Evolutionary conservation across 2,113 vertebrate genomes (phyloP).

Genomic region (Platichthys flesus): DNA sequence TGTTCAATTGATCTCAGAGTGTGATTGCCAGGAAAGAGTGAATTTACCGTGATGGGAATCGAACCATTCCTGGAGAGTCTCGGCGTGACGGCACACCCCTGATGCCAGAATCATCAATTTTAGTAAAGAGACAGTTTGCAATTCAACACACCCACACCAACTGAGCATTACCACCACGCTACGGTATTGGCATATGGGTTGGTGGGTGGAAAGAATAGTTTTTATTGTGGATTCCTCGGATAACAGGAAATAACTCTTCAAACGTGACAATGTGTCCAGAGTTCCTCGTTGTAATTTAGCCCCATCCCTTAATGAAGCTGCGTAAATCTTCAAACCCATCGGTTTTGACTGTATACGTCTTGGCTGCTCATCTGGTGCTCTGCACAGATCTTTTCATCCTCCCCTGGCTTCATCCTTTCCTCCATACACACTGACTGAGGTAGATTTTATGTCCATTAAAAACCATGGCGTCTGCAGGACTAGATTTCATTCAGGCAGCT

Average conservation of each 20-base stretch:
- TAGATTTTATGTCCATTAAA: no score
- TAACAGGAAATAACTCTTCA: no score
- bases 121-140: background rate
- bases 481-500: no score
- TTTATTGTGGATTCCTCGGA: background rate
- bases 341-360: background rate
- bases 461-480: no score
- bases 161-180: background rate
- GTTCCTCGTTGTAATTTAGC: no score
- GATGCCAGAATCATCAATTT: background rate
- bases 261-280: no score
- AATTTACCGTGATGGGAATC: constrained; percentile 12
- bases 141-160: background rate
- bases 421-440: no score
- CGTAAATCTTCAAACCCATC: no score
- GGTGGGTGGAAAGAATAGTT: background rate
- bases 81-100: background rate
- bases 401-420: background rate
- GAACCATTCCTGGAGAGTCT: background rate
- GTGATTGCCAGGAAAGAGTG: constrained; percentile 2
- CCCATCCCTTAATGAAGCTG: no score
- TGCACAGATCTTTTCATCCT: background rate
- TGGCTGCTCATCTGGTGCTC: background rate
- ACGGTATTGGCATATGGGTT: background rate
- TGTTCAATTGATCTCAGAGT: constrained; percentile 28